Evolutionary conservation across 2,797 vertebrate species (phyloP).

Genomic region (Acipenser transmontanus): DNA sequence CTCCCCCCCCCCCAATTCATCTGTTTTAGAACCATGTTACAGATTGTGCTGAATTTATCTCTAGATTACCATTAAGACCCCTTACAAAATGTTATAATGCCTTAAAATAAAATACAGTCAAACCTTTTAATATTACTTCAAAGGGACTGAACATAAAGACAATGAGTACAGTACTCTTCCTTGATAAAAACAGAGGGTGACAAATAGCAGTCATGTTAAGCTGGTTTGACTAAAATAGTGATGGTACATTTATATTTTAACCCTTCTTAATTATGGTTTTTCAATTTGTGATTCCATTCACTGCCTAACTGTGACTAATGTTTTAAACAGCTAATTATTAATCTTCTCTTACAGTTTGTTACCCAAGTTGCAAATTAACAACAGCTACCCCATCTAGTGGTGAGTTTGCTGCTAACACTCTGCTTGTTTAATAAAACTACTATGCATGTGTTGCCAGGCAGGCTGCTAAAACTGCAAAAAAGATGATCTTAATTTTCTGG

Average conservation of each 20-base stretch:
- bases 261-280: not conserved
- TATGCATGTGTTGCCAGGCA: not conserved
- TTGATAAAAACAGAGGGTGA: too few species aligned
- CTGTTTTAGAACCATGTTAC: not conserved
- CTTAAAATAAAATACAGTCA: too few species aligned
- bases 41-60: not conserved
- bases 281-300: constrained; percentile 13
- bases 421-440: constrained; percentile 15
- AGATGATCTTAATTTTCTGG: too few species aligned
- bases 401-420: constrained; percentile 62
- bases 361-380: constrained; percentile 59
- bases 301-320: constrained; percentile 16
- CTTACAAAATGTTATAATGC: too few species aligned
- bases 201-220: too few species aligned
- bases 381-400: constrained; percentile 58
- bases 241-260: too few species aligned
- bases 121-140: too few species aligned
- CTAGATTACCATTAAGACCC: not conserved
- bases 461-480: too few species aligned
- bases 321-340: constrained; percentile 36
- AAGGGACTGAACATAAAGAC: too few species aligned
- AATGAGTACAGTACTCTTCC: too few species aligned
- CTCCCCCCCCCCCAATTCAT: too few species aligned
- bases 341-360: constrained; percentile 63
- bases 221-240: too few species aligned